phyloP scores from a whole-genome alignment of 1,140 invertebrate genomes.

The Trichonephila clavipes region DNA sequence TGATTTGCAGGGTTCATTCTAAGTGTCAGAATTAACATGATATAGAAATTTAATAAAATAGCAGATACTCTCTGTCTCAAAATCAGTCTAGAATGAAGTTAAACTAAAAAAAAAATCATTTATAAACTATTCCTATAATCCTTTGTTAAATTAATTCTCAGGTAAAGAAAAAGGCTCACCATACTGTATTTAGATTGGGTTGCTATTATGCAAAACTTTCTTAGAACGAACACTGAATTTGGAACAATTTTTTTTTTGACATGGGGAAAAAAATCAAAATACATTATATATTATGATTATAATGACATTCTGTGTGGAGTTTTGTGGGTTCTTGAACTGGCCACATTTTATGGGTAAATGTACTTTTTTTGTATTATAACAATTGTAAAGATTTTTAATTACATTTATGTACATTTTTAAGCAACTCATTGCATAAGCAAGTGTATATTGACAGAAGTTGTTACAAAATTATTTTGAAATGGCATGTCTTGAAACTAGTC shows the following conservation, averaged over 20 bases:
- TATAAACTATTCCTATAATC: too few relatives aligned
- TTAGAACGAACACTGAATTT: too few relatives aligned
- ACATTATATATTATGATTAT: not conserved
- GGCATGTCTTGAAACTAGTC: conserved; percentile 55
- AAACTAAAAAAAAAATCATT: too few relatives aligned
- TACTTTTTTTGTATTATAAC: conserved; percentile 28
- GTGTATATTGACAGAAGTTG: not conserved
- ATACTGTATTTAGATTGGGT: too few relatives aligned
- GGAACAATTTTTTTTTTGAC: too few relatives aligned
- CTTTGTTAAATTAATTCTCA: too few relatives aligned
- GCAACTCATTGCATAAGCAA: conserved; percentile 11
- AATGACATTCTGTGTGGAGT: not conserved
- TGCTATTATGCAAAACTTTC: too few relatives aligned
- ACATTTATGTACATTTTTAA: conserved; percentile 41
- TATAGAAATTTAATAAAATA: too few relatives aligned
- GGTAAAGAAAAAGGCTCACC: too few relatives aligned
- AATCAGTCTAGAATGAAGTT: too few relatives aligned
- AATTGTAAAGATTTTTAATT: conserved; percentile 46
- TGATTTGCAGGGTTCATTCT: not conserved
- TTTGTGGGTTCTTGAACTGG: conserved; percentile 20
- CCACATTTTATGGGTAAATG: conserved; percentile 30
- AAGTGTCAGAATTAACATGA: too few relatives aligned
- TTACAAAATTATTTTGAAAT: conserved; percentile 25
- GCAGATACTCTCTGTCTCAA: too few relatives aligned
- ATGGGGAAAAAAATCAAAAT: conserved; percentile 14